phyloP scores from a whole-genome alignment of 2,113 vertebrate species.

The Phalacrocorax aristotelis region DNA sequence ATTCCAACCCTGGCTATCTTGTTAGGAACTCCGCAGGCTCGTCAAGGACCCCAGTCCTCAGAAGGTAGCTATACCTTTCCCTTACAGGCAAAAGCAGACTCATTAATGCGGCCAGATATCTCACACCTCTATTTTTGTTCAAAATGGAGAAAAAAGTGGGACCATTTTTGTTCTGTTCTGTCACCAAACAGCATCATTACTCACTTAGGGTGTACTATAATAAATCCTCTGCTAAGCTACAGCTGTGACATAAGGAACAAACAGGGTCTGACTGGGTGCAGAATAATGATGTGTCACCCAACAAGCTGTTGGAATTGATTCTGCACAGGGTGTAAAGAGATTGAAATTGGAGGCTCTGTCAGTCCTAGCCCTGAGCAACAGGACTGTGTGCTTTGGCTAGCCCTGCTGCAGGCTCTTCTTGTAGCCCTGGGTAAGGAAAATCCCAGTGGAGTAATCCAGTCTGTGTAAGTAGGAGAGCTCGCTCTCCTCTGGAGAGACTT shows the following conservation, averaged over 20 bases:
- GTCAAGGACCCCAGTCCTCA: background rate
- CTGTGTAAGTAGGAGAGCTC: background rate
- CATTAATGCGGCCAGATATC: background rate
- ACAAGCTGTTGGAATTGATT: background rate
- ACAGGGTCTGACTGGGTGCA: background rate
- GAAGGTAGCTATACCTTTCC: background rate
- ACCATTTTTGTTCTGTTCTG: background rate
- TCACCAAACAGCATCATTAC: background rate
- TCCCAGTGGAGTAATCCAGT: background rate
- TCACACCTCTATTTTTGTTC: background rate
- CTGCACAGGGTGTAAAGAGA: background rate
- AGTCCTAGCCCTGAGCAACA: background rate
- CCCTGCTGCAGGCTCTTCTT: background rate
- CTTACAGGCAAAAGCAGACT: background rate
- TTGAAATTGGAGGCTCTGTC: background rate
- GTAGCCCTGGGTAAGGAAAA: background rate
- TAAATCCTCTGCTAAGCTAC: background rate
- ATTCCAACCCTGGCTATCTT: background rate
- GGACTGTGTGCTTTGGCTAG: background rate
- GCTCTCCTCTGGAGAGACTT: background rate
- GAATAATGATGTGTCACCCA: background rate
- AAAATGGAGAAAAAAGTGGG: background rate
- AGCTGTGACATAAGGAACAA: background rate
- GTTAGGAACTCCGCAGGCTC: background rate
- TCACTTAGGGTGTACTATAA: background rate